phyloP scores from a whole-genome alignment of 2,888 invertebrate genomes.

The Eristalis arbustorum region DNA sequence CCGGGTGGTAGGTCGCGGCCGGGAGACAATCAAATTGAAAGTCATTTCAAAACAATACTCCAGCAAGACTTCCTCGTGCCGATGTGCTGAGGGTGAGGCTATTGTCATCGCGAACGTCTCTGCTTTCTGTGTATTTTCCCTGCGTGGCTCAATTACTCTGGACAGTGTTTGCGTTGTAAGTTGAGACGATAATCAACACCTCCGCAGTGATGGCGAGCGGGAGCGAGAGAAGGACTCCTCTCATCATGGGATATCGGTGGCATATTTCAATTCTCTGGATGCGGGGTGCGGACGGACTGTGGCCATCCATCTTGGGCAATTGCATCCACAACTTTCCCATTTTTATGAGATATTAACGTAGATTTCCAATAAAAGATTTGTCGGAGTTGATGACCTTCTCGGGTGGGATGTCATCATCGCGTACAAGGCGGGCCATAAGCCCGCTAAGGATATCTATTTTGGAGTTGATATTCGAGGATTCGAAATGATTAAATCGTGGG shows the following conservation, averaged over 20 bases:
- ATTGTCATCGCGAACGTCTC: neutral
- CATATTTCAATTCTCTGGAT: neutral
- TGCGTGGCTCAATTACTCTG: conserved; percentile 33
- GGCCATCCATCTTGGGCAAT: conserved; percentile 41
- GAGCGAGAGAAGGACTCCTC: neutral
- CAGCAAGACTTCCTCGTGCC: conserved; percentile 19
- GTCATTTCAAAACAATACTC: conserved; percentile 11
- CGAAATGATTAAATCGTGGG: conserved; percentile 1
- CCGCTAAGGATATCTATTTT: neutral
- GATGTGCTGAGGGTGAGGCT: neutral
- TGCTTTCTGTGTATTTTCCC: neutral
- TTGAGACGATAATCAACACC: conserved; percentile 38
- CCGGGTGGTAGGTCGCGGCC: neutral
- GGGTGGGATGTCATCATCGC: conserved; percentile 6
- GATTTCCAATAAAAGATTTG: conserved; percentile 35
- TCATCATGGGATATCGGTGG: neutral
- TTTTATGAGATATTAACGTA: conserved; percentile 26
- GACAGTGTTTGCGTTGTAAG: conserved; percentile 26
- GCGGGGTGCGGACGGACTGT: neutral
- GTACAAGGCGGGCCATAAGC: neutral
- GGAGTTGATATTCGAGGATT: neutral
- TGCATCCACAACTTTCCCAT: conserved; percentile 8
- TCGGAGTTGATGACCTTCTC: conserved; percentile 17
- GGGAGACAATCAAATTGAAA: neutral
- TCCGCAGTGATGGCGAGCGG: neutral